Evolutionary conservation across 2,888 invertebrate species (phyloP).

Genomic region (Cryptus armator): DNA sequence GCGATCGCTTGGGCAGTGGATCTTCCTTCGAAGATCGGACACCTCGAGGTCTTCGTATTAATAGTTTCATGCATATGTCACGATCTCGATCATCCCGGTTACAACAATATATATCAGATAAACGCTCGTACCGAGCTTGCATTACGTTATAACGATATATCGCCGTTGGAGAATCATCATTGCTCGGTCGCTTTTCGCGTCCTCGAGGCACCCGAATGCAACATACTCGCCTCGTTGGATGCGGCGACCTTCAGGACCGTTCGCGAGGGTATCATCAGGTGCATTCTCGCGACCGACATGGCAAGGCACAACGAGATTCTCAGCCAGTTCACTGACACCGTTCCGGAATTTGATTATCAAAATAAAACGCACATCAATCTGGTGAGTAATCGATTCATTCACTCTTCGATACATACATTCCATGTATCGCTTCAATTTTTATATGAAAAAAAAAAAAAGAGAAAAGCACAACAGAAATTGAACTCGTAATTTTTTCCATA

Average conservation of each 20-base stretch:
- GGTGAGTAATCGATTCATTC: constrained; percentile 84
- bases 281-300: constrained; percentile 92
- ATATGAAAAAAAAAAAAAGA: too few relatives aligned
- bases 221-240: constrained; percentile 91
- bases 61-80: constrained; percentile 93
- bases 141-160: constrained; percentile 94
- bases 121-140: constrained; percentile 94
- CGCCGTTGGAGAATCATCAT: constrained; percentile 94
- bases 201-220: constrained; percentile 92
- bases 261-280: constrained; percentile 92
- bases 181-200: constrained; percentile 94
- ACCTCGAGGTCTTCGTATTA: constrained; percentile 91
- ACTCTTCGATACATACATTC: too few relatives aligned
- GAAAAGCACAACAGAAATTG: too few relatives aligned
- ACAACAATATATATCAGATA: constrained; percentile 93
- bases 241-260: constrained; percentile 88
- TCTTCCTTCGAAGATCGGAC: constrained; percentile 89
- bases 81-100: constrained; percentile 92
- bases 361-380: constrained; percentile 91
- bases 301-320: constrained; percentile 92
- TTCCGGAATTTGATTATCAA: constrained; percentile 89
- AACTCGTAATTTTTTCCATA: too few relatives aligned
- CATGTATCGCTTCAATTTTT: too few relatives aligned
- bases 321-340: constrained; percentile 89
- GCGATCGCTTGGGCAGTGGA: constrained; percentile 92